Evolutionary conservation across 2,113 vertebrate species (phyloP).

Genomic region (Athene cunicularia): DNA sequence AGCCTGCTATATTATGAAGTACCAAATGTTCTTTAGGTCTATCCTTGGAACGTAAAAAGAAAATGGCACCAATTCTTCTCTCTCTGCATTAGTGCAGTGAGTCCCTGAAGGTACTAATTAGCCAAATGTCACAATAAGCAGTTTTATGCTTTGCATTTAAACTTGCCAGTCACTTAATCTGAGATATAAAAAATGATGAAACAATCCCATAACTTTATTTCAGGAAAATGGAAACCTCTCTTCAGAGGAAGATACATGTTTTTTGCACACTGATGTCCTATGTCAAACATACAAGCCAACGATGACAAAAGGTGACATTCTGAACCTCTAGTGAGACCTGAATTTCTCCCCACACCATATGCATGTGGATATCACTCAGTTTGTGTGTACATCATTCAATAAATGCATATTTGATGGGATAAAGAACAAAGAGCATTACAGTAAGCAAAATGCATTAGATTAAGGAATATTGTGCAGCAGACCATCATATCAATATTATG

Average conservation of each 20-base stretch:
- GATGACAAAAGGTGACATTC: not conserved
- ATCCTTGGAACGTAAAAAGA: conserved; percentile 20
- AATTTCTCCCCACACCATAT: not conserved
- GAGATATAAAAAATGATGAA: not conserved
- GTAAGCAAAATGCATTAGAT: not conserved
- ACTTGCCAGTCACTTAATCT: not conserved
- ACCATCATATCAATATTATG: not conserved
- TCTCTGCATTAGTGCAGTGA: not conserved
- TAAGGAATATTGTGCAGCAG: not conserved
- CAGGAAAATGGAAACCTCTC: not conserved
- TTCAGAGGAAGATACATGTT: not conserved
- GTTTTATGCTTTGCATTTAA: conserved; percentile 31
- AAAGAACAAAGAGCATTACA: not conserved
- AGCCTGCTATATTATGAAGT: not conserved
- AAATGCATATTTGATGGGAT: not conserved
- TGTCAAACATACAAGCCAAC: not conserved
- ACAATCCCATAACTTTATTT: not conserved
- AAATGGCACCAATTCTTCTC: conserved; percentile 7
- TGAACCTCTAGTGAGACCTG: not conserved
- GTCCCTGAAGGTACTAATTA: conserved; percentile 34
- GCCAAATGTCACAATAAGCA: conserved; percentile 37
- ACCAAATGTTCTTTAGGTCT: conserved; percentile 5
- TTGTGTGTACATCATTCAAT: not conserved
- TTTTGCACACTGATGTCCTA: not conserved
- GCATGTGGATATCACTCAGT: not conserved